These are phyloP conservation scores for Adrianichthys oophorus DNA, from an alignment of 2,797 vertebrate genomes.

Conservation along the genomic window DNA sequence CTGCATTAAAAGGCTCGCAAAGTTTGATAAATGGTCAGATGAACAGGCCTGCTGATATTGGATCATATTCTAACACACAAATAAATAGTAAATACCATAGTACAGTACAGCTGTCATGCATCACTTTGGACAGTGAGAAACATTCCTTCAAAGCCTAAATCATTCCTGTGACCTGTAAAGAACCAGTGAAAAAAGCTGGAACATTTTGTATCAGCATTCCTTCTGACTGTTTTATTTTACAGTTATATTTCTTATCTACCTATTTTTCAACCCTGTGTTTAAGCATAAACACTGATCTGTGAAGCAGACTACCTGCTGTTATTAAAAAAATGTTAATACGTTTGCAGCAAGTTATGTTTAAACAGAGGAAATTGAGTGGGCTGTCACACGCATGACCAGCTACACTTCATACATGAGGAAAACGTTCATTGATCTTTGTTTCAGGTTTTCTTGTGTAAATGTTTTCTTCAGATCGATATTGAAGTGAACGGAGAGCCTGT, in stretches of 20 bases:
- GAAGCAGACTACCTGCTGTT: not conserved
- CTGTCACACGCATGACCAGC: too few species aligned
- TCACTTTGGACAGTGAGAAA: not conserved
- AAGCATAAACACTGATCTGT: not conserved
- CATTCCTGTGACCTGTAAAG: too few species aligned
- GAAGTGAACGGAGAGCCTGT: slow-evolving; percentile 96
- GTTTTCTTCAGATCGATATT: slow-evolving; percentile 88
- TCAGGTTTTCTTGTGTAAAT: too few species aligned
- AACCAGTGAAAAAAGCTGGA: not conserved
- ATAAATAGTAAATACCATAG: too few species aligned
- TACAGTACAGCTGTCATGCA: too few species aligned
- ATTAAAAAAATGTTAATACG: too few species aligned
- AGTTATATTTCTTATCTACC: not conserved
- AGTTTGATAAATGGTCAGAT: not conserved
- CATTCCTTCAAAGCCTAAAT: not conserved
- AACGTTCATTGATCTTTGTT: too few species aligned
- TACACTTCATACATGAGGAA: too few species aligned
- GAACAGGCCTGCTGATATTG: not conserved
- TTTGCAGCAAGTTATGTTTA: too few species aligned
- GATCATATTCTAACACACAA: too few species aligned
- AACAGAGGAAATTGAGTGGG: too few species aligned
- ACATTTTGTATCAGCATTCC: not conserved
- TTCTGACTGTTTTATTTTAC: not conserved
- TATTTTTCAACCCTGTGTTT: not conserved
- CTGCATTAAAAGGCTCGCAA: not conserved